Evolutionary conservation across 2,797 vertebrate genomes (phyloP).

Genomic region (Nannoperca obscura): DNA sequence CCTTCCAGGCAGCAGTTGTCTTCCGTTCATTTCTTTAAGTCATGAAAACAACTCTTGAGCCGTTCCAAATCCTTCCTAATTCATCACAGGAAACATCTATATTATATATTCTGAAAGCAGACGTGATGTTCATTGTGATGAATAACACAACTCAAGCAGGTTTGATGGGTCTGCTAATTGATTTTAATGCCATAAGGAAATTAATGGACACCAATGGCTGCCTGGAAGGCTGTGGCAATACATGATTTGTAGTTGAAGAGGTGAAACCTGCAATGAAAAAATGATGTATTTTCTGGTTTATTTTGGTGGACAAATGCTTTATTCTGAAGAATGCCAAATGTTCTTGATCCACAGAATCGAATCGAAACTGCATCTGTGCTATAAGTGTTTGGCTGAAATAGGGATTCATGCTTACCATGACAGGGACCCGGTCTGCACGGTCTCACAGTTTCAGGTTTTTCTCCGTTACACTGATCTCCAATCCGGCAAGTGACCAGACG

Average conservation of each 20-base stretch:
- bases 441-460: constrained; percentile 87
- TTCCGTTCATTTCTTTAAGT: background rate
- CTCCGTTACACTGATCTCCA: constrained; percentile 89
- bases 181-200: constrained; percentile 5
- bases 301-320: background rate
- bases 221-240: background rate
- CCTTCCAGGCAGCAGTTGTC: background rate
- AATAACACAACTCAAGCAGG: background rate
- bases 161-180: background rate
- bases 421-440: constrained; percentile 89
- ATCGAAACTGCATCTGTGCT: background rate
- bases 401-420: constrained; percentile 81
- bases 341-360: background rate
- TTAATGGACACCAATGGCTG: background rate
- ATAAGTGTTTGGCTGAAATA: fast-evolving
- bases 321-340: background rate
- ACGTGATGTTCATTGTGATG: background rate
- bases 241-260: background rate
- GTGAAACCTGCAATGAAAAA: background rate
- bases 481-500: constrained; percentile 90
- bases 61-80: too few relatives aligned
- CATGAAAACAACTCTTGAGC: background rate
- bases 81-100: background rate
- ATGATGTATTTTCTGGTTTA: background rate
- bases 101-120: background rate